Evolutionary conservation across 2,113 vertebrate genomes (phyloP).

Genomic region (Xyrauchen texanus): DNA sequence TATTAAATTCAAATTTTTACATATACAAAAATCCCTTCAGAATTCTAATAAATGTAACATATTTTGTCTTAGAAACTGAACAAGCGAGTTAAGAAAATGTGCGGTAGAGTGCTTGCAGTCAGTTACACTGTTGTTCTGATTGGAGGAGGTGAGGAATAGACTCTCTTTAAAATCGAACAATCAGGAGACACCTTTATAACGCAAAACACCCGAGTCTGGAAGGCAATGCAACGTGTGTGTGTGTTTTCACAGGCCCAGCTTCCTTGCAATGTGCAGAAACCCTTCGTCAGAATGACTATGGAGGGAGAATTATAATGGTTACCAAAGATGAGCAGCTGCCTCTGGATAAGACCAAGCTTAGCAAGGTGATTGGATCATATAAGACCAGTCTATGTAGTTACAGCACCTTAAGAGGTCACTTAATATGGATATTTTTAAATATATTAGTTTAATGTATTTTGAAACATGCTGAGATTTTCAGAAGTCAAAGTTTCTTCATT

Average conservation of each 20-base stretch:
- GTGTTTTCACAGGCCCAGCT: conserved; percentile 76
- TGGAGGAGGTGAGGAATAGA: conserved; percentile 72
- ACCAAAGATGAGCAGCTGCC: conserved; percentile 79
- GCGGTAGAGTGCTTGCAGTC: conserved; percentile 62
- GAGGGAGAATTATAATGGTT: conserved; percentile 80
- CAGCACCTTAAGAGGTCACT: no score
- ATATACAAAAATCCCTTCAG: no score
- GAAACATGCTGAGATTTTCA: no score
- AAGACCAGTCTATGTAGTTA: no score
- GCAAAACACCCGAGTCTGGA: background rate
- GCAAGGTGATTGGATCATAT: conserved; percentile 69
- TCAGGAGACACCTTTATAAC: background rate
- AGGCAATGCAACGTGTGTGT: background rate
- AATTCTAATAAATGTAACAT: no score
- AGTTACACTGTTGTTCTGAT: conserved; percentile 70
- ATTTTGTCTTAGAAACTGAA: conserved; percentile 7
- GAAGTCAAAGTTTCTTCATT: no score
- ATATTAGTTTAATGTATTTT: no score
- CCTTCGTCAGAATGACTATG: conserved; percentile 82
- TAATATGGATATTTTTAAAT: no score
- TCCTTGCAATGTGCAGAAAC: conserved; percentile 85
- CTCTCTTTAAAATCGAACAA: background rate
- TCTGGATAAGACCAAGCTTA: conserved; percentile 84
- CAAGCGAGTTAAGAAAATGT: conserved; percentile 75
- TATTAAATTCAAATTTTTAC: no score